Evolutionary conservation across 2,888 invertebrate genomes (phyloP).

Genomic region (Melieria crassipennis): DNA sequence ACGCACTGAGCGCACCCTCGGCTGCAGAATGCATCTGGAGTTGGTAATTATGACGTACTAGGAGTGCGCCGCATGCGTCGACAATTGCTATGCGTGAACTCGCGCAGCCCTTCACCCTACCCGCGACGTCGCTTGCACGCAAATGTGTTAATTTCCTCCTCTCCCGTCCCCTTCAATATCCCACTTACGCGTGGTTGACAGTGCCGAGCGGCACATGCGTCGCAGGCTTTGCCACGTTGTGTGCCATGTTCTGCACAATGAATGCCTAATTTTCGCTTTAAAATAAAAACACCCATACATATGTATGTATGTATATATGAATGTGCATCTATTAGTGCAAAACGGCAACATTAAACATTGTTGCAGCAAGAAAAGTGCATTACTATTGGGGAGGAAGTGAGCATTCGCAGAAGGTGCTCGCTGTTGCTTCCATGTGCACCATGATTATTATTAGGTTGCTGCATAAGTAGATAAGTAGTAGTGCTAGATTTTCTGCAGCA

Average conservation of each 20-base stretch:
- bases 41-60: neutral
- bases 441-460: neutral
- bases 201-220: conserved; percentile 20
- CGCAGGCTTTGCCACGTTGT: conserved; percentile 8
- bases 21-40: neutral
- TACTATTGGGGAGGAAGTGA: too few species aligned
- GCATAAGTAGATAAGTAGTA: neutral
- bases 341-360: too few species aligned
- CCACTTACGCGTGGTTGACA: conserved; percentile 17
- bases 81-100: neutral
- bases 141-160: conserved; percentile 32
- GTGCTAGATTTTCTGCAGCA: neutral
- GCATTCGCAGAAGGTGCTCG: too few species aligned
- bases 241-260: neutral
- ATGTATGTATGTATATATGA: neutral
- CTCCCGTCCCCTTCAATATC: conserved; percentile 16
- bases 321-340: conserved; percentile 1
- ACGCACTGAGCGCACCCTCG: neutral
- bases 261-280: conserved; percentile 21
- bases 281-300: neutral
- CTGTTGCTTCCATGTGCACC: neutral
- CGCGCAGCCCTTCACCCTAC: neutral
- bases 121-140: neutral
- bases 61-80: neutral
- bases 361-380: too few species aligned